Conservation (phyloP, 1,140 invertebrate genomes). For the Probaryconus sp. region DNA sequence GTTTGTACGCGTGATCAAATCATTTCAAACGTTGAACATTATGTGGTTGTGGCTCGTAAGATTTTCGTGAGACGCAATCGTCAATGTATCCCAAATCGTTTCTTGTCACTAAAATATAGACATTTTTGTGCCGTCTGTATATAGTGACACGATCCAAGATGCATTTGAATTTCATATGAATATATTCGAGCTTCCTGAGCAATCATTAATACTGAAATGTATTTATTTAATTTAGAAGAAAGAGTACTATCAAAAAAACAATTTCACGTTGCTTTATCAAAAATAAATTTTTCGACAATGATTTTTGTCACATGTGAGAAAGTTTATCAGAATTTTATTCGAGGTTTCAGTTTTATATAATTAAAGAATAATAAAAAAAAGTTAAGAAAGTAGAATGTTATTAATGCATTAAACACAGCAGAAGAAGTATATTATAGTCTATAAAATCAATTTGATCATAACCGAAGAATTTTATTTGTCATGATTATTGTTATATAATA, state of each 20-base stretch:
- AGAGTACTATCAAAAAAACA: neutral
- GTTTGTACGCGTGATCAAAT: conserved; percentile 10
- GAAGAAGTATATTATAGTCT: conserved; percentile 11
- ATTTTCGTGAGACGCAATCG: conserved; percentile 33
- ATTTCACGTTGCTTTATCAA: no score
- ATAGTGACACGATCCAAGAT: conserved; percentile 28
- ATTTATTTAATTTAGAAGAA: neutral
- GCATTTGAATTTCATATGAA: conserved; percentile 27
- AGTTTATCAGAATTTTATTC: neutral
- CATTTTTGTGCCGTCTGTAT: conserved; percentile 24
- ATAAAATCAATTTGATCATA: conserved; percentile 21
- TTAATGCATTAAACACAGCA: conserved; percentile 5
- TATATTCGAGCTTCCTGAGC: conserved; percentile 5
- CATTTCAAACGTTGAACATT: conserved; percentile 19
- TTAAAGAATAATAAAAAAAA: no score
- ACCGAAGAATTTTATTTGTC: conserved; percentile 2
- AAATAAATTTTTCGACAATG: neutral
- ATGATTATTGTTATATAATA: conserved; percentile 27
- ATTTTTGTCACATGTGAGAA: neutral
- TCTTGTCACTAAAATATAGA: conserved; percentile 35
- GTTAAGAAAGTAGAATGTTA: conserved; percentile 13
- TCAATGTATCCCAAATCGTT: conserved; percentile 33
- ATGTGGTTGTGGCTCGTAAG: conserved; percentile 29
- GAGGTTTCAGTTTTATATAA: conserved; percentile 14
- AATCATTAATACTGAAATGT: conserved; percentile 19